Base-by-base conservation (phyloP, 2,888 invertebrate species). In the Zele albiditarsus region DNA sequence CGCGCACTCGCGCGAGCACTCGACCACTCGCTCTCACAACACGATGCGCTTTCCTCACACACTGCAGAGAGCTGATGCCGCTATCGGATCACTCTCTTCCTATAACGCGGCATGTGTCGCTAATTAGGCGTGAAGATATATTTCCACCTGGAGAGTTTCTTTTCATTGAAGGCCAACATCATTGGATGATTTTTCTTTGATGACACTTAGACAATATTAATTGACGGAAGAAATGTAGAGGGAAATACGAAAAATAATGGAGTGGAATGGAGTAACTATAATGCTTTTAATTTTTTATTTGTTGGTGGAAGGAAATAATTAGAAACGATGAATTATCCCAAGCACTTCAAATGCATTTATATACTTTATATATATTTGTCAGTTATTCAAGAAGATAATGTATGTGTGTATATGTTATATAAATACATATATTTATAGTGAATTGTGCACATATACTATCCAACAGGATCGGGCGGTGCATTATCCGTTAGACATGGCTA, bases 401-500 rank as follows among this genome's bases (percentile, higher is more conserved):
- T 27, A 27, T 42, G 27, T 38, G 66, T 46, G 46, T 46, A 65
- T 65, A 38, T 65, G 12, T 16, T 14, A 46, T 67, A 28, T 60
- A 16, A 16, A 28, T 49, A 49, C 38, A 25, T 23, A 65, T 66
- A 67, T 67, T 20, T 67, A 46, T 46, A 3, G 12, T 27, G 23
- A 27, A 27, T 46, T 27, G 49, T 68, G 12, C n/a, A 28, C 31
- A 53, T 12, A 46, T 28, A 23, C 27, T 27, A 31, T 49, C 20
- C 27, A 68, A 68, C 80, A 82, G 83, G 83, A 85, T 85, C 84
- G 82, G 78, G 80, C 80, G 82, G 85, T 84, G 85, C 86, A 87
- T 87, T 87, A 87, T 84, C 87, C 87, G 87, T 87, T 86, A 86
- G 87, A 87, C 86, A 87, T 87, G 87, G 86, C 86, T 87, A 83